phyloP scores from a whole-genome alignment of 1,140 invertebrate genomes.

The Lepidostoma basale region DNA sequence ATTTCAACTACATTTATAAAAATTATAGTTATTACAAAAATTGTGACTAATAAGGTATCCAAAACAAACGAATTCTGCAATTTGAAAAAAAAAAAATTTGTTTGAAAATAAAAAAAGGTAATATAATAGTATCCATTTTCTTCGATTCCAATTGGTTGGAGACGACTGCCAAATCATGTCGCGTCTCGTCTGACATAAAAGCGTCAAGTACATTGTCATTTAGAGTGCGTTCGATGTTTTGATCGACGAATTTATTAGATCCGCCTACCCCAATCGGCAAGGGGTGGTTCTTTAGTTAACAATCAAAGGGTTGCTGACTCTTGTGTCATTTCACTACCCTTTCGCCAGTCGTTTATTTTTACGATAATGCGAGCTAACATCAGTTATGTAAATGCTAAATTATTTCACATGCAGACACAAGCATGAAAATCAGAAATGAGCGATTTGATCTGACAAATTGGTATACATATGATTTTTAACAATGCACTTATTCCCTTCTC shows the following conservation, averaged over 20 bases:
- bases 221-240: slow-evolving; percentile 30
- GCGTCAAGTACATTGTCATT: slow-evolving; percentile 22
- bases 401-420: background rate
- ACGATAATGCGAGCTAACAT: slow-evolving; percentile 6
- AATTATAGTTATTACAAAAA: too few species aligned
- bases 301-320: slow-evolving; percentile 31
- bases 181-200: slow-evolving; percentile 31
- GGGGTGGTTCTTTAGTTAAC: slow-evolving; percentile 15
- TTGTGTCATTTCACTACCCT: background rate
- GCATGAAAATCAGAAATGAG: background rate
- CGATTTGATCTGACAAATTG: background rate
- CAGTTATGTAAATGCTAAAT: slow-evolving; percentile 18
- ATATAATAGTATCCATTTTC: too few species aligned
- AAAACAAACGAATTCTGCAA: too few species aligned
- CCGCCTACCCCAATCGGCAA: background rate
- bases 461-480: too few species aligned
- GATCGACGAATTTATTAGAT: slow-evolving; percentile 35
- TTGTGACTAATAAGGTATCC: too few species aligned
- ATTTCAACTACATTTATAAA: too few species aligned
- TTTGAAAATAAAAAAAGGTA: too few species aligned
- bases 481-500: too few species aligned
- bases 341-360: slow-evolving; percentile 21
- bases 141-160: background rate
- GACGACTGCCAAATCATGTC: slow-evolving; percentile 28
- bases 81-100: too few species aligned